These are phyloP conservation scores for Stratiomys singularior DNA, from an alignment of 2,888 invertebrate species.

Conservation along the genomic window DNA sequence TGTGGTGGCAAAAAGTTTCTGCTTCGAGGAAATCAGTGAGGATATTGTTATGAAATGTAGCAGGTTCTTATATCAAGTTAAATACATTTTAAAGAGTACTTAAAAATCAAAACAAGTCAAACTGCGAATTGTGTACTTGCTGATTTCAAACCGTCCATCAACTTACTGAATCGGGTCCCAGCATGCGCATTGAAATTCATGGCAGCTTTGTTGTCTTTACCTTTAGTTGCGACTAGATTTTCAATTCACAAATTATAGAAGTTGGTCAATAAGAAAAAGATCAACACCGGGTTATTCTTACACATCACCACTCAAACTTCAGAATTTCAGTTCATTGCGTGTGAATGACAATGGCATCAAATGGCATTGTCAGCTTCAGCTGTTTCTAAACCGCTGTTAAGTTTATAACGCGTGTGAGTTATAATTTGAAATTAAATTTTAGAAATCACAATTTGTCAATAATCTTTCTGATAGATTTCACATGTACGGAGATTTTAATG, in stretches of 20 bases:
- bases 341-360: not conserved
- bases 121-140: slow-evolving; percentile 46
- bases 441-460: not conserved
- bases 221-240: not conserved
- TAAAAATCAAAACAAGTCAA: not conserved
- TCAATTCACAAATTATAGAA: slow-evolving; percentile 9
- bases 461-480: not conserved
- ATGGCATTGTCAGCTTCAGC: not conserved
- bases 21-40: slow-evolving; percentile 39
- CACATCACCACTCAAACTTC: slow-evolving; percentile 55
- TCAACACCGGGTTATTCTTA: slow-evolving; percentile 49
- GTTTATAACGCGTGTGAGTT: no score
- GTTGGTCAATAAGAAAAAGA: slow-evolving; percentile 39
- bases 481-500: no score
- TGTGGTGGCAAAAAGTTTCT: slow-evolving; percentile 18
- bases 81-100: no score
- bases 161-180: slow-evolving; percentile 64
- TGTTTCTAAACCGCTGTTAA: not conserved
- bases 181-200: slow-evolving; percentile 64
- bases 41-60: no score
- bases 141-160: slow-evolving; percentile 61
- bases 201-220: no score
- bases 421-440: no score
- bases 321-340: slow-evolving; percentile 36
- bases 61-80: no score